Base-by-base conservation (phyloP, 2,797 vertebrate species). In the Oceanodroma leucorhoa region DNA sequence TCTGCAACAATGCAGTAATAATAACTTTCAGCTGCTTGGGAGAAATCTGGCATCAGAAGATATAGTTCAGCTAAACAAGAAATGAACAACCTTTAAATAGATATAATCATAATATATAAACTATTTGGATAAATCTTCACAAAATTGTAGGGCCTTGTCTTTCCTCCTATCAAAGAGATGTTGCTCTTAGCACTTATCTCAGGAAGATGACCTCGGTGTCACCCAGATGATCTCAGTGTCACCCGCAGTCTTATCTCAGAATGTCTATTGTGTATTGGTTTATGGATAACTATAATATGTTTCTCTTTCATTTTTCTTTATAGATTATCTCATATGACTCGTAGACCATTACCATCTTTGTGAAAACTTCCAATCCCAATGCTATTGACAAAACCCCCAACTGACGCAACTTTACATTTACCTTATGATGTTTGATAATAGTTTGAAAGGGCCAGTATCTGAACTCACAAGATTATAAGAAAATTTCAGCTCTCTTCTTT, bases 11-110 rank as follows among this genome's bases (percentile, higher is more conserved):
- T 84, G 86, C 29, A 83, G 50, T 65, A 84, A 69, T 86, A 90
- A 85, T 55, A 94, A 78, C 29, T 94, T 95, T 71, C 76, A 90
- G 27, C 58, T 91, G 82, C 85, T 90, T 91, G 57, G 65, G 27
- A 86, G 75, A 91, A 93, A 95, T 91, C 89, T 95, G 62, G 83
- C 88, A 85, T 87, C 34, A 46, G 61, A 76, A 90, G 32, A 60
- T 32, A 80, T 8, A 78, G n/a, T 75, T 90, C 45, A 60, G n/a
- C 16, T 81, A 81, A 90, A 90, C 54, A 86, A 72, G 83, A 89
- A 87, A 67, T 41, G 40, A 92, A 43, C 57, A 79, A 41, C 8
- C 43, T 90, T 54, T 53, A 53, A 90, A 76, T 14, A 76, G 50
- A 67, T 51, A 50, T 19, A 78, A 34, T 46, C 19, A 64, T 12